A percentile compares a stretch with the other conserved stretches of the same genome.
Conservation (phyloP, 2,113 vertebrate species). For the Ochotona curzoniae region DNA sequence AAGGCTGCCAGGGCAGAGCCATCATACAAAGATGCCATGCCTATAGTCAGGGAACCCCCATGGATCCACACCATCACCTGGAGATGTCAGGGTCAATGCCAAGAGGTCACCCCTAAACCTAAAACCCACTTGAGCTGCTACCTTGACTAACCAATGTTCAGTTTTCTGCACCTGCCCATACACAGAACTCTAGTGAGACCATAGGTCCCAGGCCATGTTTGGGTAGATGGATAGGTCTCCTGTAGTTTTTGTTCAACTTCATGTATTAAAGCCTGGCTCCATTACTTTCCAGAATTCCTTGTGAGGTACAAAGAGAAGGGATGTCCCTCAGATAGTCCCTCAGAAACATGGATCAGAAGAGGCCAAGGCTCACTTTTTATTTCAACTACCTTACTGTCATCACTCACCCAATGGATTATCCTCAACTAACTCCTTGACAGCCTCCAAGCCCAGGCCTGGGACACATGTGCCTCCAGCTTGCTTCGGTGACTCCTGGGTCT, state of each 20-base stretch:
- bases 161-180: background rate
- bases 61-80: constrained; percentile 68
- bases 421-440: background rate
- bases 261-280: background rate
- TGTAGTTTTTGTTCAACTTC: background rate
- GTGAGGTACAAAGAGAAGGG: background rate
- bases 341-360: background rate
- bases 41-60: background rate
- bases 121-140: background rate
- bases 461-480: background rate
- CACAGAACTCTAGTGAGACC: background rate
- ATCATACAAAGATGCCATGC: constrained; percentile 29
- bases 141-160: background rate
- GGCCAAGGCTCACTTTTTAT: background rate
- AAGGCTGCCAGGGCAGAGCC: background rate
- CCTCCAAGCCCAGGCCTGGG: background rate
- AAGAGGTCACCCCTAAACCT: background rate
- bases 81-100: background rate
- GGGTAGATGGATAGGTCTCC: background rate
- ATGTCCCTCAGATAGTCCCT: background rate
- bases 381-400: background rate
- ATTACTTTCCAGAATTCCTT: background rate
- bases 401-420: background rate
- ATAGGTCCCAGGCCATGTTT: background rate
- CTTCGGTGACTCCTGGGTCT: background rate